Percentiles rank a stretch among this genome's conserved stretches.
Conservation (phyloP, 2,797 vertebrate species). For the Dromococcyx pavoninus region DNA sequence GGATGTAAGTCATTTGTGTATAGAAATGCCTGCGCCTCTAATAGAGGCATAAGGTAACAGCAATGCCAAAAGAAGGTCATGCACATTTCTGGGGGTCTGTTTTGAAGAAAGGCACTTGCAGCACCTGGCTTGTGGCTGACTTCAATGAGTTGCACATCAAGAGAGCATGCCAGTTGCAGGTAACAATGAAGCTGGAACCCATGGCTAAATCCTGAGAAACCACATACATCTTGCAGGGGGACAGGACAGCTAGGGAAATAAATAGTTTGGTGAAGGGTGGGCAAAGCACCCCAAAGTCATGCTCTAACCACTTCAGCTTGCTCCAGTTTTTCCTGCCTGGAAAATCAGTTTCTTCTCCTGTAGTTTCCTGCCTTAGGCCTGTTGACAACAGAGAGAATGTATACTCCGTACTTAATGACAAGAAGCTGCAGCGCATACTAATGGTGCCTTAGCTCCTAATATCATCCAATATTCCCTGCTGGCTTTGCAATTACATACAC, state of each 20-base stretch:
- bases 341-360: conserved; percentile 1
- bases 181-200: not conserved
- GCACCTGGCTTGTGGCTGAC: not conserved
- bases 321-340: not conserved
- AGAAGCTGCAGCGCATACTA: conserved; percentile 59
- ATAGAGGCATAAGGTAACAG: not conserved
- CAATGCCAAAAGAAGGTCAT: not conserved
- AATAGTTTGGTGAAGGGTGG: not conserved
- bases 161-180: not conserved
- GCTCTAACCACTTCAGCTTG: not conserved
- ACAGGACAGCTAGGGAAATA: not conserved
- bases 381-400: conserved; percentile 37
- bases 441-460: conserved; percentile 60
- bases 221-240: rapidly evolving
- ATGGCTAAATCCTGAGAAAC: not conserved
- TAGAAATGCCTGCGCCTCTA: not conserved
- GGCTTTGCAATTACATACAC: conserved; percentile 64
- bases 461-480: conserved; percentile 67
- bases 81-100: rapidly evolving
- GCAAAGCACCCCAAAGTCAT: not conserved
- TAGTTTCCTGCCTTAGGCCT: not conserved
- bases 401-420: conserved; percentile 12
- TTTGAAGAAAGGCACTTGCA: not conserved
- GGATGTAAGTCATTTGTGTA: not conserved
- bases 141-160: not conserved